A percentile compares a stretch with the other conserved stretches of the same genome.
Conservation (phyloP, 2,797 vertebrate genomes). For the Spea hammondii region DNA sequence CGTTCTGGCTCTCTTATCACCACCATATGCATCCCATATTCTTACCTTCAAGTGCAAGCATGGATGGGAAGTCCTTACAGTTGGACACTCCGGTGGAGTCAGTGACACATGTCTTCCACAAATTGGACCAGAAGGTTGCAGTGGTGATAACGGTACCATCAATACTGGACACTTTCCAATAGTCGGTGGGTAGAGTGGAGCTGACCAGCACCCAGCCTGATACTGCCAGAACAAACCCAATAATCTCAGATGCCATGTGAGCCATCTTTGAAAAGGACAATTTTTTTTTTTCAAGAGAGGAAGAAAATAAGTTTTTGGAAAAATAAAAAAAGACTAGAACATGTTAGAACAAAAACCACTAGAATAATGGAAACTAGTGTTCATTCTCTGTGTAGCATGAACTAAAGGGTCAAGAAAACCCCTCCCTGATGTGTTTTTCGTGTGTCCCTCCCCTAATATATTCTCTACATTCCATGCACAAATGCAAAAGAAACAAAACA, state of each 20-base stretch:
- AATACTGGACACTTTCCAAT: constrained; percentile 91
- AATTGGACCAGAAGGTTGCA: constrained; percentile 89
- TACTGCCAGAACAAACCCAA: constrained; percentile 79
- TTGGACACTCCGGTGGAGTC: constrained; percentile 93
- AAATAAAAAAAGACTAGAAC: neutral
- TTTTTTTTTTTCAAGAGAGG: too few relatives aligned
- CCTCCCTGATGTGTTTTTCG: constrained; percentile 9
- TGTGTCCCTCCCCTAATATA: constrained; percentile 35
- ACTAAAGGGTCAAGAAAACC: constrained; percentile 10
- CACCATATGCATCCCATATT: neutral
- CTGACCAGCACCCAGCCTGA: constrained; percentile 90
- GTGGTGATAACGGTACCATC: constrained; percentile 95
- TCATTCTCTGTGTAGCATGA: neutral
- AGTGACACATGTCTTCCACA: constrained; percentile 95
- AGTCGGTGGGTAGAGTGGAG: constrained; percentile 90
- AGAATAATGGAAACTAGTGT: neutral
- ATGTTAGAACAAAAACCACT: neutral
- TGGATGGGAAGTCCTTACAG: constrained; percentile 94
- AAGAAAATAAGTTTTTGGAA: too few relatives aligned
- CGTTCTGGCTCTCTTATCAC: neutral
- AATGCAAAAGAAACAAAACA: constrained; percentile 1
- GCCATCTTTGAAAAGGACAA: constrained; percentile 59
- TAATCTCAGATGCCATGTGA: constrained; percentile 80
- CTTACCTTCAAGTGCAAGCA: constrained; percentile 89
- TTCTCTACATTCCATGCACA: constrained; percentile 10